Evolutionary conservation across 1,140 invertebrate species (phyloP), one percentile per base, ranked within the genome.

Genomic region (Rhyacophila brunnea): DNA sequence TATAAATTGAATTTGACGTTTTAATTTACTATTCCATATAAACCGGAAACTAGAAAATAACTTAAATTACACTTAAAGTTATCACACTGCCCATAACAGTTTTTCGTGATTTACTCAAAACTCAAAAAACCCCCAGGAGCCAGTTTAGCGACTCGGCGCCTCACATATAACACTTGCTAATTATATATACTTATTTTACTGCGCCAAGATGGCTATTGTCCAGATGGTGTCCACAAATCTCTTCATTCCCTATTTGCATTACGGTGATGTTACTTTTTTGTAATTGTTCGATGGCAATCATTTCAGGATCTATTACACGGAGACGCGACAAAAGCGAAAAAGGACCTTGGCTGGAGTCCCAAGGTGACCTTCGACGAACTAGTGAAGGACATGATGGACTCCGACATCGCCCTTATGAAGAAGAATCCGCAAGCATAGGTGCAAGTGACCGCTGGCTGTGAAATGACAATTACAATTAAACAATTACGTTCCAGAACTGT

Each of bases 321-420:
- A 34, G 94, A 98, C 78, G 81, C 95, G 6, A 85, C 85, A 0
- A 99, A 99, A 81, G 96, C 96, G 0, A 88, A 86, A 66, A 74
- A 84, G 18, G 84, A 89, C 66, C 81, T 99, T 11, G 89, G 90
- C 20, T 99, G 97, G 97, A 74, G 81, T 49, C 91, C 93, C 10
- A 90, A 89, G 56, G 87, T 94, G 50, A 81, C 85, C 47, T 97
- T 98, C 78, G 70, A 86, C 59, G 87, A 87, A 67, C 81, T 99
- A 18, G 95, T 99, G 0, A 86, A 88, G 68, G 96, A 99, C 72
- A 99, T 99, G 96, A 88, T 99, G 78, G 85, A 89, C n/a, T 84
- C 90, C 9, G 96, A 99, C 80, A 82, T 99, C 6, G 83, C 86
- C 58, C 76, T 99, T 15, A 99, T 99, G 96, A 92, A 85, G 69